Conservation (phyloP, 2,113 vertebrate genomes). For the Saccopteryx bilineata region DNA sequence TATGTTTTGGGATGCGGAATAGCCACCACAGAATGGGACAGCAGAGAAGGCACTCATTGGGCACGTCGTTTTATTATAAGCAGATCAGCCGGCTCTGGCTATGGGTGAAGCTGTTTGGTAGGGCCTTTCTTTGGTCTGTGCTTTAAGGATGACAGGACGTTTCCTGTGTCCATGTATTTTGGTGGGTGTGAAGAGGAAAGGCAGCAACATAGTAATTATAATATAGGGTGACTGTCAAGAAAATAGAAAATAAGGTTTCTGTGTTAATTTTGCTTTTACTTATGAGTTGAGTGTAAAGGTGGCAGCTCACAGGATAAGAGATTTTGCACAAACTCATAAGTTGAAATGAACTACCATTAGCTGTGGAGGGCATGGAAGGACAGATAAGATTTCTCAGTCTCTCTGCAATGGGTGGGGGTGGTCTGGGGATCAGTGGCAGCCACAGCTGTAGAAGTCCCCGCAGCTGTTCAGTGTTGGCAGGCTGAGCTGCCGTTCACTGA, state of each 20-base stretch:
- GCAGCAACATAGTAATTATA: background rate
- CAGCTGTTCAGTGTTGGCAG: conserved; percentile 9
- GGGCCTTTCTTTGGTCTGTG: background rate
- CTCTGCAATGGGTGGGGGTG: background rate
- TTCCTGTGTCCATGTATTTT: background rate
- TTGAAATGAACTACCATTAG: background rate
- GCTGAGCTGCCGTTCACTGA: background rate
- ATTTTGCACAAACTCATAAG: background rate
- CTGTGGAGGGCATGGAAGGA: background rate
- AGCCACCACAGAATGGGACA: background rate
- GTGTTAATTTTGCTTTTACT: background rate
- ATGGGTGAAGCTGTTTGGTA: background rate
- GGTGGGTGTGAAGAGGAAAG: background rate
- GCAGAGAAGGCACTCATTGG: background rate
- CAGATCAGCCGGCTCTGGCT: background rate
- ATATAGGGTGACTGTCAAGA: background rate
- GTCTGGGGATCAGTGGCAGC: background rate
- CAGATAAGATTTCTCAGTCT: background rate
- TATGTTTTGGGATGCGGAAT: background rate
- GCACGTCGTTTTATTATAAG: background rate
- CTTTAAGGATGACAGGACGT: background rate
- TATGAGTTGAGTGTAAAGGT: background rate
- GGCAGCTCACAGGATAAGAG: background rate
- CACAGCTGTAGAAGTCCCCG: background rate
- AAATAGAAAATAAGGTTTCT: background rate